Percentiles rank a stretch among this genome's conserved stretches.
phyloP scores from a whole-genome alignment of 2,888 invertebrate genomes.

The Hololepta plana region DNA sequence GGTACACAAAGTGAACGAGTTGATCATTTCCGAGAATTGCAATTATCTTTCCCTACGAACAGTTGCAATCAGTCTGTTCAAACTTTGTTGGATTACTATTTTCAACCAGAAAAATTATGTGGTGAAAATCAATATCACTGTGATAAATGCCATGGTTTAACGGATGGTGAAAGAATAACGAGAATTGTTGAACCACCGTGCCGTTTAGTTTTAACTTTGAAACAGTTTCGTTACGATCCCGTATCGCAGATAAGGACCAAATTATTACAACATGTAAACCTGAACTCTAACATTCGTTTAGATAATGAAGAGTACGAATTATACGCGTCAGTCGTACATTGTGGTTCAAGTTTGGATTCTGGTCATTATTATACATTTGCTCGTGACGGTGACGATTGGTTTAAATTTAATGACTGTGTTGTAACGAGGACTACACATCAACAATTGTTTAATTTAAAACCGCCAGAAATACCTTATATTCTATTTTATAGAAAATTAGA shows the following conservation, averaged over 20 bases:
- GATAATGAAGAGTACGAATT: slow-evolving; percentile 35
- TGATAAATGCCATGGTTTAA: slow-evolving; percentile 51
- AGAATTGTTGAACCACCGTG: slow-evolving; percentile 55
- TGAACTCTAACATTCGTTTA: slow-evolving; percentile 15
- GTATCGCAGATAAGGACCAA: slow-evolving; percentile 59
- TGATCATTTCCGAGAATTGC: slow-evolving; percentile 67
- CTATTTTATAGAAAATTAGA: slow-evolving; percentile 46
- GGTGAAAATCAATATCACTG: slow-evolving; percentile 75
- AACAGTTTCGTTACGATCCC: slow-evolving; percentile 63
- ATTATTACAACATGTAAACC: slow-evolving; percentile 38
- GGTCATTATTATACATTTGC: slow-evolving; percentile 81
- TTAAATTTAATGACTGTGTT: slow-evolving; percentile 62
- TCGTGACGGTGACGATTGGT: slow-evolving; percentile 57
- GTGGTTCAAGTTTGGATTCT: slow-evolving; percentile 64
- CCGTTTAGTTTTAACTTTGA: slow-evolving; percentile 61
- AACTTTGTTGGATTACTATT: slow-evolving; percentile 57
- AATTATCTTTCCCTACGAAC: slow-evolving; percentile 48
- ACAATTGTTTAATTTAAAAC: slow-evolving; percentile 41
- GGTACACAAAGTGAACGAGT: slow-evolving; percentile 50
- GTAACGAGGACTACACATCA: slow-evolving; percentile 41
- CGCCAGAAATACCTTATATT: slow-evolving; percentile 68
- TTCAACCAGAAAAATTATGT: slow-evolving; percentile 55
- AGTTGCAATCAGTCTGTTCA: slow-evolving; percentile 46
- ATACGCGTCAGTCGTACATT: slow-evolving; percentile 72
- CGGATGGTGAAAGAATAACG: slow-evolving; percentile 57